These are phyloP conservation scores for Rhynchonycteris naso DNA, from an alignment of 2,797 vertebrate species.

Conservation along the genomic window DNA sequence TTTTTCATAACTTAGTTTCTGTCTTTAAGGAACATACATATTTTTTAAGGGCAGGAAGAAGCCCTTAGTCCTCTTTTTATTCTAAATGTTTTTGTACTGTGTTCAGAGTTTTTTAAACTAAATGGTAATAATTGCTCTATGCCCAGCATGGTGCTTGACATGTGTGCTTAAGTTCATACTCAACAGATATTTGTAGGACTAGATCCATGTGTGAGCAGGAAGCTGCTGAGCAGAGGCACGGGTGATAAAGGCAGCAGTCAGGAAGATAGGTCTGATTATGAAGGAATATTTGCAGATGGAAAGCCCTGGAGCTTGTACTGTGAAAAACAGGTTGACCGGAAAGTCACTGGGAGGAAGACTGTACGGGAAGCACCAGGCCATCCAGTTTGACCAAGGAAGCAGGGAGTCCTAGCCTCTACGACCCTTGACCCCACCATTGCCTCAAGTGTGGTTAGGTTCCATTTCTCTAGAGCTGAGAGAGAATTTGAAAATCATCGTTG, in stretches of 20 bases:
- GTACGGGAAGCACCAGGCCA: background rate
- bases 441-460: background rate
- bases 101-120: background rate
- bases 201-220: background rate
- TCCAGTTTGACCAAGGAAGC: background rate
- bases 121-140: background rate
- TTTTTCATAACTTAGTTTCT: background rate
- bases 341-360: background rate
- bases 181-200: background rate
- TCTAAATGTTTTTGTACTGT: background rate
- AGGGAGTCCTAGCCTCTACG: background rate
- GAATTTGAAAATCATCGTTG: background rate
- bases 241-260: background rate
- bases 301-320: background rate
- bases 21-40: background rate
- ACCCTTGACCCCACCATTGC: accelerated
- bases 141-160: background rate
- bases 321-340: background rate
- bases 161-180: background rate
- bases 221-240: background rate
- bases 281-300: background rate
- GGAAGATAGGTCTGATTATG: background rate
- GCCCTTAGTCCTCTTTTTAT: background rate
- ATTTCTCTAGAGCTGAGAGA: background rate
- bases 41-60: background rate